These are phyloP conservation scores for Papilio gigon DNA, from an alignment of 2,888 invertebrate genomes.

Conservation along the genomic window DNA sequence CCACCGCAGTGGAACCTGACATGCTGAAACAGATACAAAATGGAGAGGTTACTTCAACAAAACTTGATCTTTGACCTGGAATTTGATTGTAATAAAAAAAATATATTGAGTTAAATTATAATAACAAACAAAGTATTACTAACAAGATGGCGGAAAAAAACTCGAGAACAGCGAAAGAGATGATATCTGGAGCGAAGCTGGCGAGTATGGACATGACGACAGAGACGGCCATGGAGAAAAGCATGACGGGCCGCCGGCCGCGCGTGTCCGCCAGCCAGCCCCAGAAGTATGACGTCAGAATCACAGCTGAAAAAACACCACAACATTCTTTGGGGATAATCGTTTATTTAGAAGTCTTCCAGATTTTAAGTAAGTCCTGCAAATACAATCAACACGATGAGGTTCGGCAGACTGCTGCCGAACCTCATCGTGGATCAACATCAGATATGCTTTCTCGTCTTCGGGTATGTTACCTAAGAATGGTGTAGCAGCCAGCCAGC, in stretches of 20 bases:
- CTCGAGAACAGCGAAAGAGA: conserved; percentile 82
- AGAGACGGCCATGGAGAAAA: conserved; percentile 78
- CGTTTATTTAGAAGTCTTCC: too few relatives aligned
- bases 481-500: conserved; percentile 84
- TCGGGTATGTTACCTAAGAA: conserved; percentile 81
- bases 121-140: conserved; percentile 52
- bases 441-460: neutral
- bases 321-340: neutral
- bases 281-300: conserved; percentile 90
- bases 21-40: conserved; percentile 57
- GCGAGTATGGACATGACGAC: conserved; percentile 80
- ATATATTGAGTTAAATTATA: neutral
- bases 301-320: conserved; percentile 79
- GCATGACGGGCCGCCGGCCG: conserved; percentile 85
- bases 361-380: too few relatives aligned
- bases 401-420: too few relatives aligned
- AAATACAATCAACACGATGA: too few relatives aligned
- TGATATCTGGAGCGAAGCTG: conserved; percentile 83
- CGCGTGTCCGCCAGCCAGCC: conserved; percentile 89
- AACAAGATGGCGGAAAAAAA: conserved; percentile 86
- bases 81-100: neutral
- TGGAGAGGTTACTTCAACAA: neutral
- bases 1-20: conserved; percentile 79
- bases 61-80: too few relatives aligned
- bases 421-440: too few relatives aligned